phyloP scores from a whole-genome alignment of 2,888 invertebrate species.

The Dinocampus coccinellae region DNA sequence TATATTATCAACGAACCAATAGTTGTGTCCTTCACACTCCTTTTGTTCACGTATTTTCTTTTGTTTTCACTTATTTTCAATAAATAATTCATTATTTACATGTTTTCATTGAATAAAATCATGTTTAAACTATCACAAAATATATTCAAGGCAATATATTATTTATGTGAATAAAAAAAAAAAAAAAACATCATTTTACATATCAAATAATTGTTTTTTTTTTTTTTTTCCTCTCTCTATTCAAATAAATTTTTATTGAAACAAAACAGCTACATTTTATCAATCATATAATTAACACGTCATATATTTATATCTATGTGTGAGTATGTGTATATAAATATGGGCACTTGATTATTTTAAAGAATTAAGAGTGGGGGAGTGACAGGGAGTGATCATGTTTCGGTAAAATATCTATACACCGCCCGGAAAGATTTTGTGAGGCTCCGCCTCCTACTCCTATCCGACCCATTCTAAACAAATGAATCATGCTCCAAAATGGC shows the following conservation, averaged over 20 bases:
- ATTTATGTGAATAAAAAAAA: too few species aligned
- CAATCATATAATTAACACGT: neutral
- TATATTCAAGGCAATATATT: neutral
- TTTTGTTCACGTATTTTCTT: neutral
- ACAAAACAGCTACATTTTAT: neutral
- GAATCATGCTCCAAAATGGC: constrained; percentile 70
- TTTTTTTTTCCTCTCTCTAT: too few species aligned
- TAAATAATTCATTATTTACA: constrained; percentile 55
- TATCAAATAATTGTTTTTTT: too few species aligned
- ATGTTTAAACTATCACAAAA: neutral
- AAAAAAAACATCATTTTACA: too few species aligned
- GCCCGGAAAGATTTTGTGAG: constrained; percentile 64
- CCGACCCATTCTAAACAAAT: constrained; percentile 69
- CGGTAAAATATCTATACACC: constrained; percentile 54
- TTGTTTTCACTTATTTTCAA: constrained; percentile 38
- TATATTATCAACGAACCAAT: neutral
- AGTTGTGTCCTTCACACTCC: neutral
- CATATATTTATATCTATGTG: neutral
- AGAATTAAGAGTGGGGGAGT: neutral
- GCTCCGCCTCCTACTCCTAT: constrained; percentile 68
- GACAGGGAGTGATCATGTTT: constrained; percentile 46
- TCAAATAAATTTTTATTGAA: neutral
- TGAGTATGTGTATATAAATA: neutral
- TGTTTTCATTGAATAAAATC: neutral
- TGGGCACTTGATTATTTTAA: neutral